Conservation (phyloP, 2,888 invertebrate genomes). For the Spilosoma lubricipeda region DNA sequence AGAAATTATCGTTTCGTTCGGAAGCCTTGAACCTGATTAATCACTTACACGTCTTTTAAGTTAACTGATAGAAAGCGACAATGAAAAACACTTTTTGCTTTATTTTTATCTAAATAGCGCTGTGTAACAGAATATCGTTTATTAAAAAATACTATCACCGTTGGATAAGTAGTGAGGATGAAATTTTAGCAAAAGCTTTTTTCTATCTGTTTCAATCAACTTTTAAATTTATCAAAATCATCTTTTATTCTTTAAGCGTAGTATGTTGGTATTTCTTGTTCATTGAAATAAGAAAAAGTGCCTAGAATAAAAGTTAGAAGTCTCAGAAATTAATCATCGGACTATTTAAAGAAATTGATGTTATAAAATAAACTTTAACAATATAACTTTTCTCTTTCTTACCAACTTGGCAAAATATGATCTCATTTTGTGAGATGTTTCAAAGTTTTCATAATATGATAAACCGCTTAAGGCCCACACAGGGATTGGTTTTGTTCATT, state of each 20-base stretch:
- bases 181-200: not conserved
- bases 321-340: not conserved
- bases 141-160: too few relatives aligned
- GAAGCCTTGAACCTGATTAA: too few relatives aligned
- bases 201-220: not conserved
- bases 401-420: slow-evolving; percentile 1
- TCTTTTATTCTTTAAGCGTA: not conserved
- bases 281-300: not conserved
- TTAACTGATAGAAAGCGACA: too few relatives aligned
- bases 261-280: not conserved
- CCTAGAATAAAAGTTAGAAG: not conserved
- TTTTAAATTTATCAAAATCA: not conserved
- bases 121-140: too few relatives aligned
- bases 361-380: slow-evolving; percentile 1
- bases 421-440: not conserved
- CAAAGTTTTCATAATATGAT: slow-evolving; percentile 13
- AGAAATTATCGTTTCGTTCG: too few relatives aligned
- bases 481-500: slow-evolving; percentile 5
- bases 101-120: too few relatives aligned
- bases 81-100: too few relatives aligned
- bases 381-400: not conserved
- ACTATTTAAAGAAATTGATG: not conserved
- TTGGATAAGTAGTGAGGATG: too few relatives aligned
- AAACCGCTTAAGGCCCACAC: not conserved
- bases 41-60: too few relatives aligned